phyloP scores from a whole-genome alignment of 2,888 invertebrate species.

The Sphinx pinastri region DNA sequence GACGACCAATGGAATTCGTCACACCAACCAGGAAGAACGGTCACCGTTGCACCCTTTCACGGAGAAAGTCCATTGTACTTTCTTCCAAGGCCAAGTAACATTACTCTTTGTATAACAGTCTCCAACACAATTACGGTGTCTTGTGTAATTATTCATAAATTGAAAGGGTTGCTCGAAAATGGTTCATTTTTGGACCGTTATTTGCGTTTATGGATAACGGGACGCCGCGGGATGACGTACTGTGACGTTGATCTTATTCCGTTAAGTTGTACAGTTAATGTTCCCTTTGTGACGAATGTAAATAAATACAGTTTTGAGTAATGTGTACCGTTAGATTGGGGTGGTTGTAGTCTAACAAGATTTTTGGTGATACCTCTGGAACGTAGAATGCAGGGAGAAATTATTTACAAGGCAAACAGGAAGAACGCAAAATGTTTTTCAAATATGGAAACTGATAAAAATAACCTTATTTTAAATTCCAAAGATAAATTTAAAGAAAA shows the following conservation, averaged over 20 bases:
- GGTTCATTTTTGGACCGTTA: slow-evolving; percentile 69
- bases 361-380: not conserved
- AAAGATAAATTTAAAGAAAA: no score
- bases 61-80: slow-evolving; percentile 78
- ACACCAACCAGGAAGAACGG: slow-evolving; percentile 62
- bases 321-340: slow-evolving; percentile 18
- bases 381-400: not conserved
- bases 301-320: slow-evolving; percentile 29
- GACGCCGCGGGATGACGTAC: slow-evolving; percentile 48
- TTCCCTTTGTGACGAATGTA: slow-evolving; percentile 36
- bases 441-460: no score
- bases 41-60: slow-evolving; percentile 57
- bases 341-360: not conserved
- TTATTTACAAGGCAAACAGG: not conserved
- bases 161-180: slow-evolving; percentile 78
- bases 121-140: slow-evolving; percentile 69
- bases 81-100: slow-evolving; percentile 71
- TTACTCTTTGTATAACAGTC: slow-evolving; percentile 72
- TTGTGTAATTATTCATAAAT: slow-evolving; percentile 78
- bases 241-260: slow-evolving; percentile 47
- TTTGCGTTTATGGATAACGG: slow-evolving; percentile 68
- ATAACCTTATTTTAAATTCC: no score
- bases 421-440: no score
- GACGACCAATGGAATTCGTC: slow-evolving; percentile 54
- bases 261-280: slow-evolving; percentile 44